phyloP scores from a whole-genome alignment of 2,888 invertebrate species.

The Tillus elongatus region DNA sequence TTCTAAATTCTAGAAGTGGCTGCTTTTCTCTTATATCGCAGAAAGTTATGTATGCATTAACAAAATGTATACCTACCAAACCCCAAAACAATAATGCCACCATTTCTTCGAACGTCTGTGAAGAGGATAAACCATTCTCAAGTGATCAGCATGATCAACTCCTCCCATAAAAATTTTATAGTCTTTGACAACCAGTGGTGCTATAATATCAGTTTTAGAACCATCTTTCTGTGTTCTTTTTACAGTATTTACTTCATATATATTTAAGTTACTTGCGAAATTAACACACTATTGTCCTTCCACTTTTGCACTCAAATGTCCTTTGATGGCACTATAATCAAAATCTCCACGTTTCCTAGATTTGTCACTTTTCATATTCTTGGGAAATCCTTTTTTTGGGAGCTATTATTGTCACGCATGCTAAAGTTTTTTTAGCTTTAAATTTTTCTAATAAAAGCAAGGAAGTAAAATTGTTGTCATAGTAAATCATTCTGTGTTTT shows the following conservation, averaged over 20 bases:
- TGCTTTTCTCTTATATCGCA: constrained; percentile 13
- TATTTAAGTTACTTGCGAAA: constrained; percentile 21
- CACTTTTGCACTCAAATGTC: constrained; percentile 16
- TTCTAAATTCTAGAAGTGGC: constrained; percentile 15
- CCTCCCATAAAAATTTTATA: constrained; percentile 22
- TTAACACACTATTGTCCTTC: constrained; percentile 18
- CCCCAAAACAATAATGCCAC: constrained; percentile 19
- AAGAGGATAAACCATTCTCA: constrained; percentile 7
- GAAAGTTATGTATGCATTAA: constrained; percentile 18
- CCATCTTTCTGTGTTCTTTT: constrained; percentile 12
- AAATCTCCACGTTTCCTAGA: constrained; percentile 19
- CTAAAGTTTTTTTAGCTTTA: constrained; percentile 17
- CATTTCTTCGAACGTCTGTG: constrained; percentile 13
- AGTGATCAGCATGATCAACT: constrained; percentile 10
- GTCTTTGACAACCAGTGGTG: constrained; percentile 18
- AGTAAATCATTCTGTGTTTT: constrained; percentile 14
- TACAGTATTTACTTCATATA: constrained; percentile 13
- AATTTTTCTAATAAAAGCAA: constrained; percentile 18
- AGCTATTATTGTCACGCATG: constrained; percentile 18
- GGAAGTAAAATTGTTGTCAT: constrained; percentile 19
- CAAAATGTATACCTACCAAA: constrained; percentile 19
- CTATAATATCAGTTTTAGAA: constrained; percentile 9
- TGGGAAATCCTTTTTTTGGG: constrained; percentile 15
- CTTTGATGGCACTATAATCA: constrained; percentile 14
- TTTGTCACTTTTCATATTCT: constrained; percentile 15